Percentiles rank a stretch among this genome's conserved stretches.
Conservation (phyloP, 2,888 invertebrate species). For the Archaeoteleia sp. region DNA sequence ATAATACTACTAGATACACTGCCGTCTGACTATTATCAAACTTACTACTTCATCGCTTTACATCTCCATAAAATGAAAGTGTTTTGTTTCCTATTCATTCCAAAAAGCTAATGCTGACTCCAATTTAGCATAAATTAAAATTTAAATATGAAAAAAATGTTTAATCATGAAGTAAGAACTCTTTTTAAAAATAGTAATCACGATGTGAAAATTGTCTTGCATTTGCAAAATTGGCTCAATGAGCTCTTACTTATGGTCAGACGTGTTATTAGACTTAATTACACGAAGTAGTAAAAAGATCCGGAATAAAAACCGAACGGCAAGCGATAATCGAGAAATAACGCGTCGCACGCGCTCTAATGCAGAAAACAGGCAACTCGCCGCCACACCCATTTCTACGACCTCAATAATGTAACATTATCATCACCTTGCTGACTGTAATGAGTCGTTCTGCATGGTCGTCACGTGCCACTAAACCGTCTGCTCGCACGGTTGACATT, state of each 20-base stretch:
- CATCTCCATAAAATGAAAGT: not conserved
- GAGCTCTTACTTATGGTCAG: not conserved
- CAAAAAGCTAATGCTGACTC: too few relatives aligned
- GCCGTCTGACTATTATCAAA: constrained; percentile 40
- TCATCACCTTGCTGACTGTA: constrained; percentile 45
- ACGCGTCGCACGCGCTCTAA: constrained; percentile 25
- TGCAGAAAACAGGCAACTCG: constrained; percentile 34
- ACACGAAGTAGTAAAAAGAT: not conserved
- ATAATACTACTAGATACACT: constrained; percentile 40
- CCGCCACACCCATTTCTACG: constrained; percentile 37
- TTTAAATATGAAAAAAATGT: not conserved
- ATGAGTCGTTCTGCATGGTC: constrained; percentile 39
- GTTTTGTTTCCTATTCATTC: not conserved
- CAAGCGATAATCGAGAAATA: constrained; percentile 9
- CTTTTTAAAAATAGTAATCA: not conserved
- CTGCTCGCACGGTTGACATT: constrained; percentile 23
- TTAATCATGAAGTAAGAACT: not conserved
- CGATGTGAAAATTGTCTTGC: not conserved
- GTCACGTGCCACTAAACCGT: constrained; percentile 41
- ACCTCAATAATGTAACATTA: constrained; percentile 47
- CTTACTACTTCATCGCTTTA: constrained; percentile 25
- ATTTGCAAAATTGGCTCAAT: not conserved
- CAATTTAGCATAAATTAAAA: too few relatives aligned
- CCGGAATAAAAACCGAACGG: constrained; percentile 8
- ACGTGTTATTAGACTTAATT: constrained; percentile 8